Evolutionary conservation across 2,888 invertebrate genomes (phyloP), one percentile per base, ranked within the genome.

Genomic region (Eledona agricola): DNA sequence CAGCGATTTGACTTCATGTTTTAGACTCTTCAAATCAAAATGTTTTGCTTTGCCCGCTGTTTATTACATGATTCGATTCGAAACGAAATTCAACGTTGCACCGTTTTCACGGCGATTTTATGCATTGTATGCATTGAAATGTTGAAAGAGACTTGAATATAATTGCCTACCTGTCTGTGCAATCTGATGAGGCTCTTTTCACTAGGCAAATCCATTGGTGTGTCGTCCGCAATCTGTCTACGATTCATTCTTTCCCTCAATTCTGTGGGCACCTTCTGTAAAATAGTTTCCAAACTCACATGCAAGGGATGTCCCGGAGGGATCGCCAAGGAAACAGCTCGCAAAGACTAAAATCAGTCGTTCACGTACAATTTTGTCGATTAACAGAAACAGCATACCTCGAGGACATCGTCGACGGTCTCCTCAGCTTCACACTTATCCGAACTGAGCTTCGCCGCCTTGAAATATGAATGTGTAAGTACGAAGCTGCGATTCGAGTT

Each of bases 401-500:
- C 94, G 50, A 97, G 80, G 58, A 96, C 88, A 79, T 97, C 96
- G 75, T 97, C 96, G 1, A 99, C 87, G 57, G 89, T 89, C 77
- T 98, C 98, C 75, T 99, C 97, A 2, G 97, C 96, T 77, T 99
- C 98, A 67, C 93, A 92, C 74, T 94, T 95, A 70, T 98, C 98
- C 1, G 91, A 88, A 73, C 92, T 94, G 19, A 97, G 78, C 74
- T 97, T 97, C 3, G 97, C 93, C 50, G 93, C 88, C 78, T 93
- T 93, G 74, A 97, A 98, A 72, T 96, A 96, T 22, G 90, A 88
- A 65, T 91, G 88, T 49, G 89, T 88, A 47, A 96, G 79, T 34
- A 89, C 88, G 67, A 93, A 90, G 29, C 90, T 90, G 54, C 88
- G 87, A 72, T 90, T 90, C 1, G 94, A 89, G 64, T 88, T 87